Conservation (phyloP, 2,113 vertebrate species). For the Ictalurus furcatus region DNA sequence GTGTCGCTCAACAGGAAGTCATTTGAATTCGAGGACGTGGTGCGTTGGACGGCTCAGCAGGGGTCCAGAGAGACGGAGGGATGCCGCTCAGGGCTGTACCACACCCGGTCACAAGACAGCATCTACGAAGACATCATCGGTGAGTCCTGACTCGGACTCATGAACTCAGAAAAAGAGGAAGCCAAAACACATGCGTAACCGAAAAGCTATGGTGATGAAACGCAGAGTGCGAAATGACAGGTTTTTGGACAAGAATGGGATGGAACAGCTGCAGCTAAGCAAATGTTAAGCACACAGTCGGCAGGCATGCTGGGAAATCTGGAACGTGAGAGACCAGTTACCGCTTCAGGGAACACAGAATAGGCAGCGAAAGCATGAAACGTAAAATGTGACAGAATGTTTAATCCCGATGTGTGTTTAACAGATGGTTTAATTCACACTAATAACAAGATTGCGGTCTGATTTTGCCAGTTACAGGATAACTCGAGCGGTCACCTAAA, state of each 20-base stretch:
- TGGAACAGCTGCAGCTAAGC: conserved; percentile 18
- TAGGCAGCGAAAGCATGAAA: not conserved
- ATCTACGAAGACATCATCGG: conserved; percentile 96
- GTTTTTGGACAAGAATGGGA: conserved; percentile 10
- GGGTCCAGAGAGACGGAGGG: conserved; percentile 66
- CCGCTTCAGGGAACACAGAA: not conserved
- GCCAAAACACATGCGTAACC: conserved; percentile 24
- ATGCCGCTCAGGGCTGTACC: conserved; percentile 74
- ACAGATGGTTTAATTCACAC: not conserved
- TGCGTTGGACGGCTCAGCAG: conserved; percentile 75
- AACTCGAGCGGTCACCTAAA: not conserved
- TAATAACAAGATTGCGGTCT: not conserved
- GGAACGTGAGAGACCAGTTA: not conserved
- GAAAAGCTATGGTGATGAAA: conserved; percentile 26
- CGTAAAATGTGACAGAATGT: not conserved
- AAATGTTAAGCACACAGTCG: not conserved
- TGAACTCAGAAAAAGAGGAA: not conserved
- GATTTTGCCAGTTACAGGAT: not conserved
- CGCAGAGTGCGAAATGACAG: conserved; percentile 14
- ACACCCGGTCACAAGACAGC: conserved; percentile 90
- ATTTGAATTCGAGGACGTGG: conserved; percentile 95
- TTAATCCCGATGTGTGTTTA: not conserved
- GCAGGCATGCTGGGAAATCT: conserved; percentile 4
- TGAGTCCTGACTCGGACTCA: conserved; percentile 68
- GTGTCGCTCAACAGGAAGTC: conserved; percentile 83